A percentile compares a stretch with the other conserved stretches of the same genome.
These are phyloP conservation scores for Zaprionus davidi DNA, from an alignment of 1,140 invertebrate genomes.

Conservation along the genomic window DNA sequence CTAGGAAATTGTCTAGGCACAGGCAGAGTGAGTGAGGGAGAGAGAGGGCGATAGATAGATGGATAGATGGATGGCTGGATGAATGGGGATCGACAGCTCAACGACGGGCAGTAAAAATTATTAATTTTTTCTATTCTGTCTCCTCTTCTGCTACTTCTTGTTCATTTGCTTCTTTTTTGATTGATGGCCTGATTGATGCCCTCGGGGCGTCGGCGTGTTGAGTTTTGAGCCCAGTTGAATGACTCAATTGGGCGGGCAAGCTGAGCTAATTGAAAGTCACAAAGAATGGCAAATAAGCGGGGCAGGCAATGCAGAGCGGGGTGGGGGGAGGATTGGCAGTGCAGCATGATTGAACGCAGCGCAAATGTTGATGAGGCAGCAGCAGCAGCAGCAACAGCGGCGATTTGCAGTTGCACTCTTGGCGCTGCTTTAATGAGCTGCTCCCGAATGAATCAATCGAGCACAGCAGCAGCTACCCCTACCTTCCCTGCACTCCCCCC, in stretches of 20 bases:
- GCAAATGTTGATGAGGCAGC: conserved; percentile 15
- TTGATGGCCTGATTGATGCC: conserved; percentile 75
- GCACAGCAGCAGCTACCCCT: conserved; percentile 11
- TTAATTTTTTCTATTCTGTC: background rate
- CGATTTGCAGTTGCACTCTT: conserved; percentile 19
- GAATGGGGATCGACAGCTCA: background rate
- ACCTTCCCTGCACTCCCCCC: background rate
- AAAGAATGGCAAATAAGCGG: background rate
- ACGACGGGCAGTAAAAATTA: conserved; percentile 17
- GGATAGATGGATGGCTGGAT: background rate
- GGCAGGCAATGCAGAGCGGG: background rate
- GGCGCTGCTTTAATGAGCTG: conserved; percentile 57
- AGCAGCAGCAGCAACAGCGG: conserved; percentile 1
- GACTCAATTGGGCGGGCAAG: conserved; percentile 50
- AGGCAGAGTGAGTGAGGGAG: too few relatives aligned
- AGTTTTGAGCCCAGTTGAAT: conserved; percentile 26
- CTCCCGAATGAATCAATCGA: conserved; percentile 66
- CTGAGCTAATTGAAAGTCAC: conserved; percentile 42
- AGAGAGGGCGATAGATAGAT: background rate
- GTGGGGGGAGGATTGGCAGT: background rate
- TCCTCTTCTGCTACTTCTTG: background rate
- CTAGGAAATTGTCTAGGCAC: conserved; percentile 16
- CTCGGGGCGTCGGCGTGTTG: conserved; percentile 22
- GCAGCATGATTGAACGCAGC: conserved; percentile 35
- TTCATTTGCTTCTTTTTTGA: conserved; percentile 34